Base-by-base conservation (phyloP, 1,140 invertebrate species). In the Bilobella aurantiaca region DNA sequence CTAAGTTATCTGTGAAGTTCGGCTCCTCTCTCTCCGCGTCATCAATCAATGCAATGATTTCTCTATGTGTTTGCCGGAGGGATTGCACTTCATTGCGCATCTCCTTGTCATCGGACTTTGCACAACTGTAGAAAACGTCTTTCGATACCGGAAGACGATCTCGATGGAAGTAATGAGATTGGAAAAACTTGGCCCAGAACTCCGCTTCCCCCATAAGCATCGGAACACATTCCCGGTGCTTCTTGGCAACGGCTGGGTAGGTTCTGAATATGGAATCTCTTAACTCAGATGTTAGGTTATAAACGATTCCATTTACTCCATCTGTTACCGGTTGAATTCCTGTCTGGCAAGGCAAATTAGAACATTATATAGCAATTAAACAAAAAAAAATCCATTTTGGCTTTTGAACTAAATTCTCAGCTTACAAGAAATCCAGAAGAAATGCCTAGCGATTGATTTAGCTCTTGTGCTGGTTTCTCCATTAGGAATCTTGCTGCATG, bases 121-220 rank as follows among this genome's bases (percentile, higher is more conserved):
- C 93, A 84, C 94, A 98, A 79, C 98, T 94, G 28, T 91, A 89
- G 77, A 98, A 98, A 47, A 98, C 80, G 79, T 98, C 91, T 79
- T 92, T 95, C 77, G 78, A 77, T 29, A 85, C 90, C 68, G 88
- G 87, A 30, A 93, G 89, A 60, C 95, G 85, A 81, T 99, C 96
- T 68, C 93, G 85, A 81, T 99, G 95, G 84, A 98, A 99, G 81
- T 99, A 99, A 82, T 99, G 96, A 23, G 95, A 98, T 76, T 99
- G 96, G 81, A 99, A 99, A 79, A 99, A 99, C 74, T 96, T 91
- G 14, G 92, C 96, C 97, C 97, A 99, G 81, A 99, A 99, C 75
- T 98, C 93, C 1, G 89, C 83, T 79, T 99, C 97, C 0, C 88
- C 85, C 84, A 99, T 86, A 81, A 95, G 92, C 69, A 88, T 83